Evolutionary conservation across 2,888 invertebrate species (phyloP).

Genomic region (Pammene fasciana): DNA sequence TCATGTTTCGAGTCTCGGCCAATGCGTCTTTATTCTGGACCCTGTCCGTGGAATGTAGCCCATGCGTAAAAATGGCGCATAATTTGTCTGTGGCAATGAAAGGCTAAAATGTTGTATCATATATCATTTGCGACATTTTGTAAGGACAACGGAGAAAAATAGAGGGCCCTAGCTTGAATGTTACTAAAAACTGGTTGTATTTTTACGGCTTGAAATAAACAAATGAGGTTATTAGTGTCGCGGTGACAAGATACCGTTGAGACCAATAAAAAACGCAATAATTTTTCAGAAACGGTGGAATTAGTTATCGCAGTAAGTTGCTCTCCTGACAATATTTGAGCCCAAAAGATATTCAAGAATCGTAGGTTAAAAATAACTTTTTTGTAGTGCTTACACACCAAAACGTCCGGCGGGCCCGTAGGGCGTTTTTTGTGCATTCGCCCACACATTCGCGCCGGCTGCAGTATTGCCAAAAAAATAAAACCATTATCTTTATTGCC

Average conservation of each 20-base stretch:
- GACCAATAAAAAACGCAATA: too few species aligned
- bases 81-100: constrained; percentile 24
- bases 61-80: constrained; percentile 15
- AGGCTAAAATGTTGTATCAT: neutral
- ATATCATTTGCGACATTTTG: constrained; percentile 18
- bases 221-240: neutral
- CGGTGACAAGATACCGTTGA: neutral
- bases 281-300: too few species aligned
- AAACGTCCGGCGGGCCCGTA: too few species aligned
- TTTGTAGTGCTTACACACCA: too few species aligned
- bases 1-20: neutral
- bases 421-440: neutral
- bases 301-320: too few species aligned
- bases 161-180: neutral
- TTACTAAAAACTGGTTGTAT: neutral
- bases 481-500: constrained; percentile 1
- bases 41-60: neutral
- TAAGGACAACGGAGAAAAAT: neutral
- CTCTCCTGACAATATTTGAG: too few species aligned
- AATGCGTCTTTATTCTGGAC: neutral
- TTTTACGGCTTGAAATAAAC: neutral
- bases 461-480: constrained; percentile 1
- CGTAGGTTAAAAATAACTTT: too few species aligned
- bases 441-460: neutral
- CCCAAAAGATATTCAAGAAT: too few species aligned